Percentiles rank a stretch among this genome's conserved stretches.
These are phyloP conservation scores for Drosophila pseudoobscura DNA, from an alignment of 1,140 invertebrate species.

Conservation along the genomic window DNA sequence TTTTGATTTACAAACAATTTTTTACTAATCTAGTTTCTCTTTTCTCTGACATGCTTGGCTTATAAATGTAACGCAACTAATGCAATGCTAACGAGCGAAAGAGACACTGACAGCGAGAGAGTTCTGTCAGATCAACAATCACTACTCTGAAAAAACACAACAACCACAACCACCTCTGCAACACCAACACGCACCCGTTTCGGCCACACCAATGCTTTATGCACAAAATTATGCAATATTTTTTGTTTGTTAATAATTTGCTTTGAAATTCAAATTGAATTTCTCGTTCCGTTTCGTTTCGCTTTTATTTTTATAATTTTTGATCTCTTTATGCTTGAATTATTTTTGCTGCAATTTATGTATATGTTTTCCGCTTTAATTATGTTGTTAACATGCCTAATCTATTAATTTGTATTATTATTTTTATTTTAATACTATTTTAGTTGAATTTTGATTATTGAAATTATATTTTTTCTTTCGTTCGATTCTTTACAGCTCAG, in stretches of 20 bases:
- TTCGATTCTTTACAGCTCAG: slow-evolving; percentile 74
- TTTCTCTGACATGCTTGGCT: slow-evolving; percentile 83
- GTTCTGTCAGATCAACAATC: slow-evolving; percentile 7
- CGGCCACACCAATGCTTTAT: slow-evolving; percentile 57
- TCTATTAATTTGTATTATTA: slow-evolving; percentile 57
- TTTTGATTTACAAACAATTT: slow-evolving; percentile 63
- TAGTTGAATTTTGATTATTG: slow-evolving; percentile 56
- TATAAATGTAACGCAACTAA: slow-evolving; percentile 73
- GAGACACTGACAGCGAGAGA: slow-evolving; percentile 34
- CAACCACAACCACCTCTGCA: slow-evolving; percentile 8
- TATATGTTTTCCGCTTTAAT: slow-evolving; percentile 66
- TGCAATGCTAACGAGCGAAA: slow-evolving; percentile 69
- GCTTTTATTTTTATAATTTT: slow-evolving; percentile 51
- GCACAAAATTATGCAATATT: slow-evolving; percentile 77
- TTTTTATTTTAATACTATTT: slow-evolving; percentile 52
- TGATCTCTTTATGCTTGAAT: slow-evolving; percentile 78
- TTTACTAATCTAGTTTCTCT: slow-evolving; percentile 83
- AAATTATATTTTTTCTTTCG: slow-evolving; percentile 40
- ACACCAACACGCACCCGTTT: slow-evolving; percentile 43
- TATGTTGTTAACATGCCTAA: slow-evolving; percentile 65
- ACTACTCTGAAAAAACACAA: slow-evolving; percentile 4
- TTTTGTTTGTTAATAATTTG: slow-evolving; percentile 42
- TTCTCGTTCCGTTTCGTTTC: slow-evolving; percentile 29
- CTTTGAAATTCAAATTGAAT: slow-evolving; percentile 65
- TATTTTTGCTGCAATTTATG: slow-evolving; percentile 68